phyloP scores from a whole-genome alignment of 2,797 vertebrate species.

The Chrosomus eos region DNA sequence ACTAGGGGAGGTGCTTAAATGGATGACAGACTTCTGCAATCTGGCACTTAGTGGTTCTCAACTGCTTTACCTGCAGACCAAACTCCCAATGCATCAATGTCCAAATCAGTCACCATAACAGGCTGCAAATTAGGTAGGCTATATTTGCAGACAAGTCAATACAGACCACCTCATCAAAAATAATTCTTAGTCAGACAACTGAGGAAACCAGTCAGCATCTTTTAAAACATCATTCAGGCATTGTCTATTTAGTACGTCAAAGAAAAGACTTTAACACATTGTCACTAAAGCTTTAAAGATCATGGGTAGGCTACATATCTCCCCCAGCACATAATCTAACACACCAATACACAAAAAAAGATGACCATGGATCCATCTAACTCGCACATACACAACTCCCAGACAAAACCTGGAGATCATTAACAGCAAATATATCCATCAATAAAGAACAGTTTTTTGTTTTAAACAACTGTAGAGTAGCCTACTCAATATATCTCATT shows the following conservation, averaged over 20 bases:
- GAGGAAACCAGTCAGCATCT: not conserved
- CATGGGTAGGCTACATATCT: not conserved
- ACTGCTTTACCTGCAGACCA: not conserved
- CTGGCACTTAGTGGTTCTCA: not conserved
- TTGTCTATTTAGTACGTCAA: not conserved
- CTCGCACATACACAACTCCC: not conserved
- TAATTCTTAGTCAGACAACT: not conserved
- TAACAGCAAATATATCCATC: not conserved
- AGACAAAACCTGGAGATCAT: not conserved
- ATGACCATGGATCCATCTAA: not conserved
- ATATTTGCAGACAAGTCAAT: slow-evolving; percentile 2
- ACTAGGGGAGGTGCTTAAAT: not conserved
- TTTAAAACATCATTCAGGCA: not conserved
- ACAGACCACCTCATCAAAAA: not conserved
- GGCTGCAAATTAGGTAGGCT: not conserved
- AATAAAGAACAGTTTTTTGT: not conserved
- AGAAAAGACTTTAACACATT: not conserved
- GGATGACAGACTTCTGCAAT: not conserved
- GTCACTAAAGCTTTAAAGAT: not conserved
- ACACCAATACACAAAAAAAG: not conserved
- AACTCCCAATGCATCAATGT: not conserved
- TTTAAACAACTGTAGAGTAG: not conserved
- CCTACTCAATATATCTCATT: not conserved
- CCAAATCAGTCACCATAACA: not conserved
- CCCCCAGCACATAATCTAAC: not conserved